phyloP scores from a whole-genome alignment of 2,888 invertebrate species.

The Ochlodes sylvanus region DNA sequence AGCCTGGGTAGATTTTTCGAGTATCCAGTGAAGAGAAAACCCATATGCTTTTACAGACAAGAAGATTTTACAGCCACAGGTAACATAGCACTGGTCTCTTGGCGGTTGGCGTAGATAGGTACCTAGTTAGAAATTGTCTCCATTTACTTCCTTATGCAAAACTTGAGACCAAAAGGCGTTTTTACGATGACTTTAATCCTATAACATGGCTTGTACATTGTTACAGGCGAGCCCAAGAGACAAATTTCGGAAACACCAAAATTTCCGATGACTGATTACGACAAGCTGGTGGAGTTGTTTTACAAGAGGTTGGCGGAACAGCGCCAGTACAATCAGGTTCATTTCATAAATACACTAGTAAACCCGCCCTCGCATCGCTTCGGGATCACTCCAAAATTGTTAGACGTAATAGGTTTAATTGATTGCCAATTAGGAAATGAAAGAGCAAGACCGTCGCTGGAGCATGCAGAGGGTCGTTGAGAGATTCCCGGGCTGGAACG shows the following conservation, averaged over 20 bases:
- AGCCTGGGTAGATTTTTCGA: slow-evolving; percentile 80
- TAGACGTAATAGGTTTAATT: not conserved
- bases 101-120: too few relatives aligned
- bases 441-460: slow-evolving; percentile 82
- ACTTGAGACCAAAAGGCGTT: too few relatives aligned
- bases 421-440: slow-evolving; percentile 68
- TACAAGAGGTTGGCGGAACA: slow-evolving; percentile 80
- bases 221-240: slow-evolving; percentile 65
- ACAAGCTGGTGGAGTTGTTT: slow-evolving; percentile 81
- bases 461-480: slow-evolving; percentile 80
- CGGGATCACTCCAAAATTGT: too few relatives aligned
- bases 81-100: slow-evolving; percentile 41
- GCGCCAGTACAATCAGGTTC: slow-evolving; percentile 75
- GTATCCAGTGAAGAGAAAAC: slow-evolving; percentile 85
- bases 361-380: too few relatives aligned
- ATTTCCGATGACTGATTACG: slow-evolving; percentile 74
- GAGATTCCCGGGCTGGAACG: slow-evolving; percentile 85
- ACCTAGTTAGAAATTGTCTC: too few relatives aligned
- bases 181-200: too few relatives aligned
- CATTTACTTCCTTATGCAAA: too few relatives aligned
- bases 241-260: slow-evolving; percentile 57
- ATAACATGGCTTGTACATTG: too few relatives aligned
- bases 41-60: slow-evolving; percentile 84
- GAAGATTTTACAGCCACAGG: slow-evolving; percentile 85
- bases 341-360: too few relatives aligned